phyloP scores from a whole-genome alignment of 2,113 vertebrate genomes.

The Hyperopisus bebe region DNA sequence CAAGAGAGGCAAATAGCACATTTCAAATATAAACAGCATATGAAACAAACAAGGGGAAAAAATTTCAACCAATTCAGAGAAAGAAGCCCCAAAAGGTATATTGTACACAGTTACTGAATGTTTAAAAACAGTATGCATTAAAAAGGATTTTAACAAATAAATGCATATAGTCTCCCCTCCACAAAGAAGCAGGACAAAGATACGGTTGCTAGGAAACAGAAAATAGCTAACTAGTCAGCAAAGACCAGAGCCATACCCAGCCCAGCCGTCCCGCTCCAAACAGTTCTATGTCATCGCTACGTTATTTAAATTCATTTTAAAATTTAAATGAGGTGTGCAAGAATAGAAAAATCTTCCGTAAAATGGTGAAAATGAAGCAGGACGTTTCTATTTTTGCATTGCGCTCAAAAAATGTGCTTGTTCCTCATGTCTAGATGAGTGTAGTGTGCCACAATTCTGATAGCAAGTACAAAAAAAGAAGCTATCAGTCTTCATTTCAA shows the following conservation, averaged over 20 bases:
- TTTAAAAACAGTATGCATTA: not conserved
- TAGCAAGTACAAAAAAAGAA: not conserved
- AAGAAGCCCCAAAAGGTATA: not conserved
- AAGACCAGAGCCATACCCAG: not conserved
- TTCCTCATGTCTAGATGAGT: not conserved
- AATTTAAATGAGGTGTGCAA: not conserved
- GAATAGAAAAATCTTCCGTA: not conserved
- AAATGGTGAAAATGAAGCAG: not conserved
- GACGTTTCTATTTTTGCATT: not conserved
- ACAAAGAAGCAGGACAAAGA: not conserved
- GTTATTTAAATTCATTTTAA: not conserved
- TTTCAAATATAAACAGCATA: not conserved
- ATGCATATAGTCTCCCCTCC: not conserved
- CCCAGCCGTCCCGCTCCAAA: not conserved
- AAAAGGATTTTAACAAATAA: not conserved
- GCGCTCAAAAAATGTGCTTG: not conserved
- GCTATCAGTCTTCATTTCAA: not conserved
- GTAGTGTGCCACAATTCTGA: not conserved
- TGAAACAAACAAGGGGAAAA: not conserved
- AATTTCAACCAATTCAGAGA: not conserved
- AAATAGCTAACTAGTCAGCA: not conserved
- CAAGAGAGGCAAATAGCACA: not conserved
- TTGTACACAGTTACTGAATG: not conserved
- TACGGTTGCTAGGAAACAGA: not conserved
- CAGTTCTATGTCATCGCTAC: not conserved